Evolutionary conservation across 1,140 invertebrate genomes (phyloP), one percentile per base, ranked within the genome.

Genomic region (Contarinia nasturtii): DNA sequence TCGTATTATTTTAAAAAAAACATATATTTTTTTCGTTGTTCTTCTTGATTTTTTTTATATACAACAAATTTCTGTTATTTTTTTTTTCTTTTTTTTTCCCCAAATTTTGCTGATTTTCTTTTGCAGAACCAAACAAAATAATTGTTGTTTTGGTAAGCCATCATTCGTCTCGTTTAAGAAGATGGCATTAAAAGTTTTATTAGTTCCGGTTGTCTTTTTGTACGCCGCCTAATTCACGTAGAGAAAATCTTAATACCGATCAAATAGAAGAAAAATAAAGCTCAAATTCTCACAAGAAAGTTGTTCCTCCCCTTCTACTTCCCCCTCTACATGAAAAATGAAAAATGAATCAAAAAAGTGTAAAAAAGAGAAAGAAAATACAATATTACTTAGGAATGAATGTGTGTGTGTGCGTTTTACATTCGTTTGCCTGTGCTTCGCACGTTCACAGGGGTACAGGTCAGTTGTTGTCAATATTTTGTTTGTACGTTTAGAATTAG

Each of bases 201-300:
- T 76, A 66, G 72, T 72, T 67, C 73, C 73, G 63, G 72, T 76
- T 70, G 73, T 76, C 68, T 76, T 76, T 74, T 71, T 76, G 63
- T 76, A 70, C 69, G 73, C 73, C 59, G 73, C 73, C 59, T 76
- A 70, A 71, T 49, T 49, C n/a, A 33, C 11, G 18, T 40, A 18
- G 2, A 18, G 11, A 5, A 21, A 21, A 12, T 12, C n/a, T n/a
- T 5, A 18, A 7, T 17, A 27, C 3, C 10, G 27, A 27, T 27
- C 4, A 27, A 27, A 27, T 10, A 27, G 10, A 27, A 3, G 10
- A 27, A 27, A 27, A 27, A 27, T 5, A 3, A 10, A 43, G 18
- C 5, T 43, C 41, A 43, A 18, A 18, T 43, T 43, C 18, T 43
- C 17, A 12, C 5, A 15, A 12, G 18, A 43, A 18, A 18, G n/a